Evolutionary conservation across 92 coral and sea anemone species (phyloP).

Genomic region (Virgularia gustaviana): DNA sequence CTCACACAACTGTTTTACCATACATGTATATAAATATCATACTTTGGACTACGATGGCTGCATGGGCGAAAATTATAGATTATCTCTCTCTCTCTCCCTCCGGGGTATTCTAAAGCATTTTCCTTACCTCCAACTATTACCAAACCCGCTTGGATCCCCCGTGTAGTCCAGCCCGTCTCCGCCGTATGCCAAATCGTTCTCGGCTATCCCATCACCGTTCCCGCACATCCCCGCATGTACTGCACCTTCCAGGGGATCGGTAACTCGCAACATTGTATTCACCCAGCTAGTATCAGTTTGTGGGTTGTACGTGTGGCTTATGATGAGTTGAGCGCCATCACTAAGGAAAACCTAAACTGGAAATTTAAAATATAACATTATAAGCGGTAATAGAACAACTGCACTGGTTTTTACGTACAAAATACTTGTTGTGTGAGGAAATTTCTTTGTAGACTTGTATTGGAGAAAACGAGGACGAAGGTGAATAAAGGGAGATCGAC

Average conservation of each 20-base stretch:
- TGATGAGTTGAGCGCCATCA: neutral
- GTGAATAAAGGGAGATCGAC: neutral
- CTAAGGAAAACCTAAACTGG: neutral
- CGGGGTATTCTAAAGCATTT: too few species aligned
- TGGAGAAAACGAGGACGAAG: neutral
- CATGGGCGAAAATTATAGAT: too few species aligned
- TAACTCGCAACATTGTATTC: neutral
- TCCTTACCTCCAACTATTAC: neutral
- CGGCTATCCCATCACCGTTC: neutral
- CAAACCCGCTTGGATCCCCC: neutral
- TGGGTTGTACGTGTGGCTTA: neutral
- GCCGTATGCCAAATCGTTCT: neutral
- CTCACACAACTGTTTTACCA: too few species aligned
- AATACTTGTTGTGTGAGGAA: neutral
- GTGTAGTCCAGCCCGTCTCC: neutral
- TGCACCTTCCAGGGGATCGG: neutral
- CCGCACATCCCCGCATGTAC: neutral
- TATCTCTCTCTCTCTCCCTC: too few species aligned
- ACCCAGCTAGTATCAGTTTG: neutral
- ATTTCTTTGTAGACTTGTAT: neutral
- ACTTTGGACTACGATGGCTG: too few species aligned
- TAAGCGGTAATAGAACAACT: too few species aligned
- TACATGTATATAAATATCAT: too few species aligned
- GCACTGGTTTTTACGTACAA: neutral
- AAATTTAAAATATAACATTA: too few species aligned